Conservation (phyloP, 2,888 invertebrate genomes). For the Drosophila paucipuncta region DNA sequence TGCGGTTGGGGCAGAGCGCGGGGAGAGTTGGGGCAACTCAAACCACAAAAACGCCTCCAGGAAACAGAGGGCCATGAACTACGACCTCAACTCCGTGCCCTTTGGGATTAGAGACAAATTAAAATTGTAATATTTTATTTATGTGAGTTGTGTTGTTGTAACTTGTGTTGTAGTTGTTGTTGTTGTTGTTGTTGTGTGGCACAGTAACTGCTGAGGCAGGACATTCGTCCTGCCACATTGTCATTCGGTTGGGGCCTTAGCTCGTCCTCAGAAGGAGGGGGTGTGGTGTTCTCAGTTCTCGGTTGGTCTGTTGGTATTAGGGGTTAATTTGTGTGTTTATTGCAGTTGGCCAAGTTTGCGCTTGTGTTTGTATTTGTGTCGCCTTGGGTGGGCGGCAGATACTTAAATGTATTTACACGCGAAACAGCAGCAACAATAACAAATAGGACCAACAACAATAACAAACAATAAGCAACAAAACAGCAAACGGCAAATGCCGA, state of each 20-base stretch:
- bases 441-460: slow-evolving; percentile 32
- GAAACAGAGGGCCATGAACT: slow-evolving; percentile 43
- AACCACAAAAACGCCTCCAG: slow-evolving; percentile 27
- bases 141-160: slow-evolving; percentile 55
- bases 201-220: slow-evolving; percentile 49
- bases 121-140: slow-evolving; percentile 81
- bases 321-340: slow-evolving; percentile 81
- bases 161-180: slow-evolving; percentile 17
- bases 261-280: neutral
- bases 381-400: slow-evolving; percentile 55
- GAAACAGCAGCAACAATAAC: slow-evolving; percentile 45
- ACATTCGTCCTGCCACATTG: slow-evolving; percentile 50
- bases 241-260: slow-evolving; percentile 31
- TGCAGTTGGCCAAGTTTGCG: slow-evolving; percentile 77
- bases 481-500: slow-evolving; percentile 59
- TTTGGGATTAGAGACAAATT: slow-evolving; percentile 79
- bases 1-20: neutral
- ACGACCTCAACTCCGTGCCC: slow-evolving; percentile 51
- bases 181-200: slow-evolving; percentile 10
- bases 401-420: slow-evolving; percentile 78
- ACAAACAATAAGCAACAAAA: slow-evolving; percentile 32
- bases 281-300: neutral
- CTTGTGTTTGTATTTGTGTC: slow-evolving; percentile 45
- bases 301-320: slow-evolving; percentile 65
- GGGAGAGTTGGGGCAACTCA: slow-evolving; percentile 6